Base-by-base conservation (phyloP, 2,888 invertebrate genomes). In the Heliconius hortense region DNA sequence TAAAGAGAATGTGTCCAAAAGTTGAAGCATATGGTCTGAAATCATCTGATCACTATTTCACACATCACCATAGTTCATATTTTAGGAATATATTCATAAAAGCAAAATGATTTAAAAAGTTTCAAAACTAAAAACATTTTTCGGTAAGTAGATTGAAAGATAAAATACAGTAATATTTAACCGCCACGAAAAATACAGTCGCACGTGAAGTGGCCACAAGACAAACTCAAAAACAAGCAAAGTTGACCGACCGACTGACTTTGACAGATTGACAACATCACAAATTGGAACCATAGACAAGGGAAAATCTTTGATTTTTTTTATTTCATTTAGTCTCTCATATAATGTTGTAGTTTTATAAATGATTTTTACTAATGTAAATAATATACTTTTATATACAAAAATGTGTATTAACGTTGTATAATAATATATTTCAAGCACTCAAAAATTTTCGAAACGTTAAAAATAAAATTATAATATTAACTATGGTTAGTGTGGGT, bases 1-100 rank as follows among this genome's bases (percentile, higher is more conserved):
- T 78, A 79, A 78, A 79, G 80, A 87, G 80, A 88, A 85, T 85
- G 83, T 85, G 83, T 84, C 84, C 82, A 85, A 86, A 84, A 84
- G 82, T 84, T 82, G 85, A 87, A 93, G 90, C 93, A 93, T 93
- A 93, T 93, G 92, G 92, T 88, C 86, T 87, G 83, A 87, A 92
- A 85, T 92, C 90, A 91, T 89, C 89, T 91, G 89, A 88, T 89
- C 89, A 89, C 88, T 83, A 81, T 87, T 86, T 88, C 82, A 90
- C 89, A 91, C 86, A 90, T 89, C 86, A 90, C 89, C 87, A 81
- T 82, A 80, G 82, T 84, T 84, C 82, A 82, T 86, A 83, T 84
- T 84, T 82, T 76, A 79, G 79, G 82, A 81, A 81, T 81, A 84
- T 84, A 84, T 81, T 81, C 82, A 84, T 84, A 80, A 1, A 82